Base-by-base conservation (phyloP, 2,888 invertebrate species). In the Trachelus stipa region DNA sequence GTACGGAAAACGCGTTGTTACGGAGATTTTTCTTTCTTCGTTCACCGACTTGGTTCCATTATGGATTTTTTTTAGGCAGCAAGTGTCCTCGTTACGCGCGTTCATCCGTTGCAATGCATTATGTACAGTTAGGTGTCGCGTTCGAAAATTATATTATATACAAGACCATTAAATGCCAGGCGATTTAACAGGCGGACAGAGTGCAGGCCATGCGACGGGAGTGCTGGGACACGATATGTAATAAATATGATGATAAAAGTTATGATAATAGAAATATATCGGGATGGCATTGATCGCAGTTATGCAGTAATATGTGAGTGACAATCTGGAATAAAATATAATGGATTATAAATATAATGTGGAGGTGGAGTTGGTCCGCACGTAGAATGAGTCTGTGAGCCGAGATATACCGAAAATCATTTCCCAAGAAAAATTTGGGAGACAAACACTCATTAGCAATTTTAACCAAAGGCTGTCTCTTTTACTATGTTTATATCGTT, bases 311-410 rank as follows among this genome's bases (percentile, higher is more conserved):
- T 87, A 87, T 82, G 86, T 88, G 86, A 88, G 85, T 89, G 87
- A 88, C 86, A 90, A 90, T 90, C 90, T 91, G 90, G 90, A 90
- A 91, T 87, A 87, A 90, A 90, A 90, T 90, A 89, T 86, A 88
- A 88, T 88, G 88, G 88, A 88, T 90, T 90, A 90, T 87, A 89
- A 88, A 84, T 86, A 85, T 88, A 89, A 88, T 83, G 85, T 84
- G 83, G 83, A 85, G 83, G 81, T 74, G 78, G 78, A 73, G 74
- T 78, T 68, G 56, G 37, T 68, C 68, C 74, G 69, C 69, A 69
- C 69, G 69, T 69, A 33, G 69, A 33, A 69, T 69, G 69, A 33
- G 12, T 69, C 69, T 69, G 69, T 31, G 69, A 69, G 69, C 69
- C 40, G 40, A 40, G 69, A 69, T 30, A 30, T 33, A 30, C 31